These are phyloP conservation scores for Microplitis deprimator DNA, from an alignment of 2,888 invertebrate genomes.

Conservation along the genomic window DNA sequence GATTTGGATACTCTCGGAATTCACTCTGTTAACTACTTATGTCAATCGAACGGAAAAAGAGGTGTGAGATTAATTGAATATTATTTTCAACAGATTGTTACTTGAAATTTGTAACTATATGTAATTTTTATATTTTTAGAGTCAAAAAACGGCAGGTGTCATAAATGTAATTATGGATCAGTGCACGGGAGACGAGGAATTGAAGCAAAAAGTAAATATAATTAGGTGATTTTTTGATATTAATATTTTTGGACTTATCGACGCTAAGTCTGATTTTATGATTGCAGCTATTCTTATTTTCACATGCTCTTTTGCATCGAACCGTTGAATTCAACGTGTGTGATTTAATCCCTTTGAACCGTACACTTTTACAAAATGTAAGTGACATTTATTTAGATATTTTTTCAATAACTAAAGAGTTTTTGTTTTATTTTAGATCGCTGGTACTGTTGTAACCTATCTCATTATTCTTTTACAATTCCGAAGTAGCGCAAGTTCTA, in stretches of 20 bases:
- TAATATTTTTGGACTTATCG: neutral
- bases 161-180: neutral
- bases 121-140: neutral
- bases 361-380: neutral
- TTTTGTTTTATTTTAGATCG: neutral
- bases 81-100: neutral
- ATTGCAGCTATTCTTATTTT: neutral
- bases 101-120: neutral
- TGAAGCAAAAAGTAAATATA: neutral
- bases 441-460: neutral
- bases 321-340: neutral
- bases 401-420: neutral
- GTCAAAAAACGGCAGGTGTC: neutral
- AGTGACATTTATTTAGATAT: neutral
- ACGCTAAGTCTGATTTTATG: neutral
- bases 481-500: neutral
- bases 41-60: neutral
- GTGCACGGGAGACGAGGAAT: neutral
- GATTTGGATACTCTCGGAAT: too few relatives aligned
- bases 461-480: too few relatives aligned
- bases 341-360: neutral
- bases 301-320: neutral
- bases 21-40: neutral
- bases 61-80: neutral
- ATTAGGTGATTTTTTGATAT: neutral